phyloP scores from a whole-genome alignment of 2,113 vertebrate species.

The Nyctereutes procyonoides region DNA sequence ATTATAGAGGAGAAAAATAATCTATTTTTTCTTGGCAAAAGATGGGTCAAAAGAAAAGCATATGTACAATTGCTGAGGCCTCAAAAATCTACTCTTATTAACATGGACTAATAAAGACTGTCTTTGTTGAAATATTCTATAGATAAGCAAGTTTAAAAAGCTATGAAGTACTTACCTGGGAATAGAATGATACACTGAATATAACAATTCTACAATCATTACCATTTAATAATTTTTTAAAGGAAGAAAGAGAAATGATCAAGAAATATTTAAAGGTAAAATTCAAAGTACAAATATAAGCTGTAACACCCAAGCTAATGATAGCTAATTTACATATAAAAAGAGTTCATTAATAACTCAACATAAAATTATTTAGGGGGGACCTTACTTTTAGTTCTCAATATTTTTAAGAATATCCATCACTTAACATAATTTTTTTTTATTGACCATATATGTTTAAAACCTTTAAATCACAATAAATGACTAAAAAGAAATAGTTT shows the following conservation, averaged over 20 bases:
- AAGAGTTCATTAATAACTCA: background rate
- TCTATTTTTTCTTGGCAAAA: background rate
- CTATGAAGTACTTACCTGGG: background rate
- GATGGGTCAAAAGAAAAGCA: background rate
- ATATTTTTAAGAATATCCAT: constrained; percentile 20
- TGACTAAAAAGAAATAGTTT: background rate
- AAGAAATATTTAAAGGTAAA: constrained; percentile 42
- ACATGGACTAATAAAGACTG: background rate
- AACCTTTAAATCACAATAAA: constrained; percentile 14
- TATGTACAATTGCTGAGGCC: background rate
- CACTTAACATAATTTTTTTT: constrained; percentile 26
- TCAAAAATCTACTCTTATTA: background rate
- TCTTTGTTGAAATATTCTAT: background rate
- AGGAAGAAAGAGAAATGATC: background rate
- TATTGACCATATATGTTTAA: background rate
- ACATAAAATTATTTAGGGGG: background rate
- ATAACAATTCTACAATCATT: background rate
- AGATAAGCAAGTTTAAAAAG: background rate
- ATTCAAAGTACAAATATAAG: background rate
- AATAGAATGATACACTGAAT: background rate
- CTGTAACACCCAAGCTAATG: background rate
- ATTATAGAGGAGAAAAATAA: background rate
- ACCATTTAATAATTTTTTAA: constrained; percentile 21
- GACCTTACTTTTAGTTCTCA: background rate
- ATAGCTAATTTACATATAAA: background rate